Base-by-base conservation (phyloP, 2,797 vertebrate genomes). In the Amazona finschi region DNA sequence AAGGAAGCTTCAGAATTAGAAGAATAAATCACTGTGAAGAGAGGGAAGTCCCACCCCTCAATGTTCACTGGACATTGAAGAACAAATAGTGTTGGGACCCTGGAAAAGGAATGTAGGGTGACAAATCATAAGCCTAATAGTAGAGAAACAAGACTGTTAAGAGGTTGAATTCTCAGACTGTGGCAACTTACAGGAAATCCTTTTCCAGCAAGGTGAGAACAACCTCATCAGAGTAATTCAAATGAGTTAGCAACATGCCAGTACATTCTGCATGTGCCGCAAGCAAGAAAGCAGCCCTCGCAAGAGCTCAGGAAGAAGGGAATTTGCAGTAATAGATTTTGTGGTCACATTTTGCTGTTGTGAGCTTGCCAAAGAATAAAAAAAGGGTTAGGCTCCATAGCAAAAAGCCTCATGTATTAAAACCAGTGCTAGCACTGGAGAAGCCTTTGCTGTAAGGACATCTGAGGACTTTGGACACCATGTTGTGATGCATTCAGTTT, bases 151-250 rank as follows among this genome's bases (percentile, higher is more conserved):
- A 86, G 87, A 46, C 11, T 13, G 41, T 33, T 38, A 82, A 71
- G 64, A n/a, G 27, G 66, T 38, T 76, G 46, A 82, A 50, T 77
- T 76, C 38, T 73, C 74, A 67, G 71, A 61, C 27, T 47, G 50
- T 65, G 53, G 46, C 55, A 67, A 28, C n/a, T 60, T 46, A 69
- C 4, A 79, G 44, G 15, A 89, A 88, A 65, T 74, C 24, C 9
- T 67, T 84, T 91, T 69, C 64, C 74, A 79, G 64, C 57, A 82
- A 95, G 87, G 49, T 88, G 67, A 91, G 87, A 66, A 87, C 57
- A 62, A 64, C 27, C 15, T 85, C 67, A 72, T 80, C 52, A 84
- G 57, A 86, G 22, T 55, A 76, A 73, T 90, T 84, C 41, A 36
- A 86, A 75, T 27, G 47, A 84, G 47, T 39, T 86, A 53, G 82